phyloP scores from a whole-genome alignment of 2,888 invertebrate species.

The Acanthosepion esculentum region DNA sequence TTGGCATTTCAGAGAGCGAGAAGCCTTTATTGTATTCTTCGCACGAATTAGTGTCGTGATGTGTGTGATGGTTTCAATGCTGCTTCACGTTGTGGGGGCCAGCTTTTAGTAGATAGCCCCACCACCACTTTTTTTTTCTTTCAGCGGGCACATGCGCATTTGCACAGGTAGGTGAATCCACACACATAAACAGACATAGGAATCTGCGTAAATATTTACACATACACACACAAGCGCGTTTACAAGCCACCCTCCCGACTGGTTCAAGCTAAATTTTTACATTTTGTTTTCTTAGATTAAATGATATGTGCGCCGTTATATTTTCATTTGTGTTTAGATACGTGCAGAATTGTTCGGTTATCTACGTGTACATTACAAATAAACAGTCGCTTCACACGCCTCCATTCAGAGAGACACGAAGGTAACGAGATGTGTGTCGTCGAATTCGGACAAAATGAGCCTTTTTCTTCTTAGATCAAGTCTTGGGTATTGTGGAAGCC shows the following conservation, averaged over 20 bases:
- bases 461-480: background rate
- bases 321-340: background rate
- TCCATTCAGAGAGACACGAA: background rate
- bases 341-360: background rate
- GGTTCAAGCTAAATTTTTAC: background rate
- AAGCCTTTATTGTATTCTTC: background rate
- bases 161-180: background rate
- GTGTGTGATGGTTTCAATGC: constrained; percentile 7
- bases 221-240: background rate
- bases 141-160: background rate
- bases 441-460: background rate
- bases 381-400: background rate
- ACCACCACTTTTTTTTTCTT: no score
- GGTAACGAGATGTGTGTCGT: background rate
- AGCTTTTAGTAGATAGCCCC: background rate
- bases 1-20: background rate
- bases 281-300: background rate
- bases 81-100: background rate
- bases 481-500: background rate
- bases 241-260: background rate
- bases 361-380: constrained; percentile 35
- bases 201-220: background rate
- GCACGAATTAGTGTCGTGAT: background rate
- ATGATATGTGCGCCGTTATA: background rate
- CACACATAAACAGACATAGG: background rate